Base-by-base conservation (phyloP, 2,888 invertebrate genomes). In the Hypolimnas misippus region DNA sequence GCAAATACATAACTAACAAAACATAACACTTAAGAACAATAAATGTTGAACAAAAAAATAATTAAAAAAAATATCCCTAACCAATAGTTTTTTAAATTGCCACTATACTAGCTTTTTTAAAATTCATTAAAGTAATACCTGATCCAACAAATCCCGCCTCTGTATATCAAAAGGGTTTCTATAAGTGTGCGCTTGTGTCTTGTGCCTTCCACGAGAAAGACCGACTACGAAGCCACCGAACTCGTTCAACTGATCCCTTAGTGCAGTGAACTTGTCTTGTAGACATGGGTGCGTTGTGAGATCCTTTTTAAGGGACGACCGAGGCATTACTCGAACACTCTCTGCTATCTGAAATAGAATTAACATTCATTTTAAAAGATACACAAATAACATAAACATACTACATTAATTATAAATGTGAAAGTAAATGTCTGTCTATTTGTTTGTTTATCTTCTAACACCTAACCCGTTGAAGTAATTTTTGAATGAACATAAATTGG, bases 161-260 rank as follows among this genome's bases (percentile, higher is more conserved):
- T 97, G 97, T 79, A 99, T 97, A 91, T 99, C 99, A 78, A 98
- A 99, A 0, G 99, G 98, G 90, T 99, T 99, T 72, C 98, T 94
- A 82, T 97, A 98, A 40, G 96, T 95, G 69, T 92, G 92, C 3
- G 92, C 82, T 64, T 89, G 89, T 16, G 93, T 87, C 76, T 94
- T 91, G 57, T 93, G 91, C 53, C 92, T 73, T 14, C 87, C 88
- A 0, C 92, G 78, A 3, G 92, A 95, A 54, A 96, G 93, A 2
- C 96, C 96, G 3, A 97, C 95, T 1, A 96, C 95, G 75, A 97
- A 96, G 2, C 96, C 96, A 10, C 96, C 96, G 76, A 97, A 97
- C 71, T 98, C 98, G 71, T 96, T 95, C 54, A 98, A 89, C 83
- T 98, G 98, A 72, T 97, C 96, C 70, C 96, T 94, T 35, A 98